phyloP scores from a whole-genome alignment of 2,113 vertebrate genomes.

The Rhegmatorhina hoffmannsi region DNA sequence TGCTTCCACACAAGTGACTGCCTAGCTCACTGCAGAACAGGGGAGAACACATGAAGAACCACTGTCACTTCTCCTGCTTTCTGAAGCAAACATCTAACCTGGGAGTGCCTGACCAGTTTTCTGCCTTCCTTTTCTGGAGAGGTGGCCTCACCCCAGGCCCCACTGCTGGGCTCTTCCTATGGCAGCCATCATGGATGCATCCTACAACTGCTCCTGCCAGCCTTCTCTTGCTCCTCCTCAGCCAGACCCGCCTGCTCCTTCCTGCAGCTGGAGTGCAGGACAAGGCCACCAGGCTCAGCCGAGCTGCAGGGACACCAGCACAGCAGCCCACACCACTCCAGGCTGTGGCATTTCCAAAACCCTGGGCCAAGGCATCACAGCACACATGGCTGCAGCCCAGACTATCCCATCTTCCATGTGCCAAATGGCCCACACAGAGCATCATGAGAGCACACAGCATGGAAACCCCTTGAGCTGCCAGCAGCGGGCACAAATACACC shows the following conservation, averaged over 20 bases:
- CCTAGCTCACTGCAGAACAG: neutral
- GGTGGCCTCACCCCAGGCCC: neutral
- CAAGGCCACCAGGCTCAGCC: neutral
- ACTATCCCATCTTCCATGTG: neutral
- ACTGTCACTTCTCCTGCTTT: neutral
- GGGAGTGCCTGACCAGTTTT: neutral
- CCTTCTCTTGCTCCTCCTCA: neutral
- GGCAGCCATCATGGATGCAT: neutral
- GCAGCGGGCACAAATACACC: constrained; percentile 47
- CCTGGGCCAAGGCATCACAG: neutral
- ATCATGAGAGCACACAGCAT: neutral
- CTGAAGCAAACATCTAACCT: neutral
- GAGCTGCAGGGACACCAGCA: neutral
- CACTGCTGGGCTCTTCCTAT: neutral
- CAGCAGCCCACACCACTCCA: accelerated
- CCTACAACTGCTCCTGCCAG: neutral
- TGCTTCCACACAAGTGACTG: neutral
- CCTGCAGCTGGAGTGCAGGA: neutral
- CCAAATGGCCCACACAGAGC: neutral
- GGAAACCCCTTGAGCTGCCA: constrained; percentile 42
- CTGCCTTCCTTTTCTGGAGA: neutral
- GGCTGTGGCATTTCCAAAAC: neutral
- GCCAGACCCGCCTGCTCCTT: neutral
- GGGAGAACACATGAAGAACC: neutral
- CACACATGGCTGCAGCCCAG: neutral